These are phyloP conservation scores for Acanthis flammea DNA, from an alignment of 2,797 vertebrate species.

Conservation along the genomic window DNA sequence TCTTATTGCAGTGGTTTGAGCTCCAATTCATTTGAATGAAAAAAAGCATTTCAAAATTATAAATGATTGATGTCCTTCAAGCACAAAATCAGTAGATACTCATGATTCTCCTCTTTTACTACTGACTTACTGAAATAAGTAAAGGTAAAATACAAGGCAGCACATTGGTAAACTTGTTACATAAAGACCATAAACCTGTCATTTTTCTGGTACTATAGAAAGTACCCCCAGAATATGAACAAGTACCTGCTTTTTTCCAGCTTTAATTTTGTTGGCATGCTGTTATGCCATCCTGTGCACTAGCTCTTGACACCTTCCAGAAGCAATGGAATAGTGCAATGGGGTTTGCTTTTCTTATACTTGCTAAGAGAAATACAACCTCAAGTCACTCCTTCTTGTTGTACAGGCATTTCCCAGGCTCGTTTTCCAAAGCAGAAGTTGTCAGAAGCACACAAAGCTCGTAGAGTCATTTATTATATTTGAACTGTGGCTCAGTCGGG, in stretches of 20 bases:
- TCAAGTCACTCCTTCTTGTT: not conserved
- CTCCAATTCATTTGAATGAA: conserved; percentile 31
- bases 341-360: not conserved
- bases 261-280: conserved; percentile 43
- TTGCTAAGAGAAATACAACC: not conserved
- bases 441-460: not conserved
- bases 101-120: conserved; percentile 11
- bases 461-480: not conserved
- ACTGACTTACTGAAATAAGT: conserved; percentile 30
- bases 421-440: not conserved
- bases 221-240: conserved; percentile 33
- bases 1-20: conserved; percentile 26
- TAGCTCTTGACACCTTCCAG: not conserved
- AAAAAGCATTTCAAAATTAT: not conserved
- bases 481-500: not conserved
- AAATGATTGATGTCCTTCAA: conserved; percentile 26
- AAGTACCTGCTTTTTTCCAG: conserved; percentile 44
- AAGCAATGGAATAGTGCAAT: not conserved
- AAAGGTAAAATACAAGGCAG: conserved; percentile 1
- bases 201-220: conserved; percentile 44
- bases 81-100: conserved; percentile 6
- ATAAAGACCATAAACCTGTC: conserved; percentile 40
- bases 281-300: not conserved
- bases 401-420: not conserved
- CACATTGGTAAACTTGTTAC: conserved; percentile 33